phyloP scores from a whole-genome alignment of 2,888 invertebrate species.

The Crematogaster levior region DNA sequence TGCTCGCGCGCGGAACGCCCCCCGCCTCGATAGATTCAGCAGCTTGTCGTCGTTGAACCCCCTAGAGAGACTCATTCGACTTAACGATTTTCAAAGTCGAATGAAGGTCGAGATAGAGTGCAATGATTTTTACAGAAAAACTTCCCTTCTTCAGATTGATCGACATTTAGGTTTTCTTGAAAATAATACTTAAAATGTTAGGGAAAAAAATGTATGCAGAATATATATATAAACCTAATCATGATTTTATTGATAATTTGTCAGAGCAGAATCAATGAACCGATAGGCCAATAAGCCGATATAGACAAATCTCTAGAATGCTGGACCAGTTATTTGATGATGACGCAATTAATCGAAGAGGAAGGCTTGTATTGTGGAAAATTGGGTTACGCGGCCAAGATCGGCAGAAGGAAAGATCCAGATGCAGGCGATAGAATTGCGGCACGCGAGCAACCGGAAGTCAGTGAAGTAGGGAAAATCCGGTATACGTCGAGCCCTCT shows the following conservation, averaged over 20 bases:
- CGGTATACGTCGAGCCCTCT: slow-evolving; percentile 62
- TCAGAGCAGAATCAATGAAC: background rate
- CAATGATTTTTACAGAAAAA: background rate
- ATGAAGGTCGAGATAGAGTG: slow-evolving; percentile 32
- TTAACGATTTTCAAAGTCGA: slow-evolving; percentile 72
- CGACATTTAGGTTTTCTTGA: background rate
- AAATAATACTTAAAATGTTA: background rate
- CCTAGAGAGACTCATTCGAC: slow-evolving; percentile 69
- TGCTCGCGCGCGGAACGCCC: slow-evolving; percentile 62
- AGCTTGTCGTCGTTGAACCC: slow-evolving; percentile 77
- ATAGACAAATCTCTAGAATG: background rate
- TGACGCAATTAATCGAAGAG: background rate
- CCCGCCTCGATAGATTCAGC: slow-evolving; percentile 72
- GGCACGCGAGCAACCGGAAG: slow-evolving; percentile 75
- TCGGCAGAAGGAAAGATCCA: slow-evolving; percentile 71
- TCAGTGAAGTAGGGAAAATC: slow-evolving; percentile 70
- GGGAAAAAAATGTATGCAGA: background rate
- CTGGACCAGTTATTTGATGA: background rate
- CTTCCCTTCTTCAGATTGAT: background rate
- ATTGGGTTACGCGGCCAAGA: slow-evolving; percentile 71
- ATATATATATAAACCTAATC: background rate
- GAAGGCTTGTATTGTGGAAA: slow-evolving; percentile 22
- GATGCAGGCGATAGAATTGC: slow-evolving; percentile 70
- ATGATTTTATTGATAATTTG: background rate
- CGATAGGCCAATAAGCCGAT: background rate